Evolutionary conservation across 1,140 invertebrate genomes (phyloP), one percentile per base, ranked within the genome.

Genomic region (Cepaea nemoralis): DNA sequence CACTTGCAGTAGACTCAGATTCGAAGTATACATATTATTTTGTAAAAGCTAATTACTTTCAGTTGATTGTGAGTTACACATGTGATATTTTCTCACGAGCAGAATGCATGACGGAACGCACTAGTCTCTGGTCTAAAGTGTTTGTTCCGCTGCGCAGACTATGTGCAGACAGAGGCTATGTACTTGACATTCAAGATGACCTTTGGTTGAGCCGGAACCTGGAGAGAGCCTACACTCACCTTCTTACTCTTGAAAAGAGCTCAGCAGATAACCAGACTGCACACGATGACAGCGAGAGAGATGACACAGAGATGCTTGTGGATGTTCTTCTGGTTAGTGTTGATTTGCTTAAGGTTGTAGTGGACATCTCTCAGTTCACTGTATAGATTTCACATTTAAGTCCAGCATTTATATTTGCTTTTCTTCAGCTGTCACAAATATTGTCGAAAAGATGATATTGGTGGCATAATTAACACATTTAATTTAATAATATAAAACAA

Each of bases 131-230:
- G 77, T 33, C 33, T 12, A 69, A 79, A 16, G 63, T 31, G 1
- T 69, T 79, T 27, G 19, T 35, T 24, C 63, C 77, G 22, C 42
- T 79, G 31, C 59, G 77, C 0, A 5, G 27, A 19, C 8, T 33
- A 42, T 79, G 77, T 79, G 59, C 63, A 40, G 39, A 67, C 16
- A 42, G 42, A 79, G 77, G 77, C 27, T 79, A 42, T 63, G 63
- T 42, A 1, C 40, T 79, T 37, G 77, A 79, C 63, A 69, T 79
- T 48, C 42, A 67, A 69, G 77, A 79, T 79, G 77, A 79, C 40
- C 77, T 67, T 39, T 79, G 77, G 77, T 45, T 37, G 35, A 27
- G 37, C 63, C 33, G 24, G 12, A 74, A 74, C 12, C 40, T 74
- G 14, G 42, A 48, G 5, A 74, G 27, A 74, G 39, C 42, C 27